phyloP scores from a whole-genome alignment of 2,888 invertebrate genomes.

The Coleophora deauratella region DNA sequence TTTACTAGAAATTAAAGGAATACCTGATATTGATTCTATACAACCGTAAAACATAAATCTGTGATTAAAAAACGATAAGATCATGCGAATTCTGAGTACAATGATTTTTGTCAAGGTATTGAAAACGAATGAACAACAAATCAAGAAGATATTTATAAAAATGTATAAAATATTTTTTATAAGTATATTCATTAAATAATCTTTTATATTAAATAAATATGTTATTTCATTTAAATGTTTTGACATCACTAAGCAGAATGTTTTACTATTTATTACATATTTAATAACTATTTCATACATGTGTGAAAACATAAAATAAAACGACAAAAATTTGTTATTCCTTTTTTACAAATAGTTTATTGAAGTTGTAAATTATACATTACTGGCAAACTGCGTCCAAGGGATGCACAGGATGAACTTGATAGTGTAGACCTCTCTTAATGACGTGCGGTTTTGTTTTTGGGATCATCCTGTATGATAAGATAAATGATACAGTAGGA shows the following conservation, averaged over 20 bases:
- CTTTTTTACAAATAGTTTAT: too few relatives aligned
- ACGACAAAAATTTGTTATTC: too few relatives aligned
- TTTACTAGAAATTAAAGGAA: too few relatives aligned
- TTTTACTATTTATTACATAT: too few relatives aligned
- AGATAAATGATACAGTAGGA: slow-evolving; percentile 10
- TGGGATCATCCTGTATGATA: slow-evolving; percentile 87
- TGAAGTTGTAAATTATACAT: slow-evolving; percentile 2
- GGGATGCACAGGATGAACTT: slow-evolving; percentile 48
- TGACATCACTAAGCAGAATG: too few relatives aligned
- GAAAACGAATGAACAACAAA: background rate
- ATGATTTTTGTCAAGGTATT: background rate
- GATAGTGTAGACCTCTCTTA: slow-evolving; percentile 80
- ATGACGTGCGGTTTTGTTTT: slow-evolving; percentile 89
- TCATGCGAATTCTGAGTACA: background rate
- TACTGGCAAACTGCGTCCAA: slow-evolving; percentile 52
- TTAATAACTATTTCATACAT: too few relatives aligned
- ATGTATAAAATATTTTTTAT: too few relatives aligned
- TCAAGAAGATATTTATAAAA: background rate
- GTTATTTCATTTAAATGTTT: too few relatives aligned
- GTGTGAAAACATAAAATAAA: too few relatives aligned
- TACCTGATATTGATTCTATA: too few relatives aligned
- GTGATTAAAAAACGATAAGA: background rate
- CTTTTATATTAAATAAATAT: too few relatives aligned
- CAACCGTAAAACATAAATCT: slow-evolving; percentile 12
- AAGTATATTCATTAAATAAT: too few relatives aligned